Evolutionary conservation across 2,797 vertebrate species (phyloP).

Genomic region (Clarias laeviceps): DNA sequence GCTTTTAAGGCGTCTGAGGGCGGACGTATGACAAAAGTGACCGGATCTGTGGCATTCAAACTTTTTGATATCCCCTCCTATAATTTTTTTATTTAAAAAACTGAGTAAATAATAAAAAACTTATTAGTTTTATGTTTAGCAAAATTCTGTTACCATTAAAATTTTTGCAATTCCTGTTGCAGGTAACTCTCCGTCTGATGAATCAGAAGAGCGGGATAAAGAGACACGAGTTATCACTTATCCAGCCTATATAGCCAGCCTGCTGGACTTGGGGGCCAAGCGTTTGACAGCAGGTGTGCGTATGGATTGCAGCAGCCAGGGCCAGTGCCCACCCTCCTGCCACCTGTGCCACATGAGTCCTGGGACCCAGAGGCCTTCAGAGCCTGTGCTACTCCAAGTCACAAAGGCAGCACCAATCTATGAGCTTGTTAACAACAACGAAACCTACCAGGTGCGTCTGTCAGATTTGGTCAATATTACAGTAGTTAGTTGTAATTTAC

Average conservation of each 20-base stretch:
- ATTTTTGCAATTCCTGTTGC: conserved; percentile 28
- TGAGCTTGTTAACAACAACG: conserved; percentile 92
- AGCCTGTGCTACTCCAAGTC: conserved; percentile 92
- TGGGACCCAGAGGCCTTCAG: conserved; percentile 73
- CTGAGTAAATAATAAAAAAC: neutral
- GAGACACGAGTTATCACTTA: conserved; percentile 94
- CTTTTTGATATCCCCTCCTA: no score
- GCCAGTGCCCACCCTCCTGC: conserved; percentile 90
- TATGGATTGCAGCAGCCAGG: conserved; percentile 94
- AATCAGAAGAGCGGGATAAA: conserved; percentile 92
- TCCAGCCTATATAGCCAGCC: conserved; percentile 92
- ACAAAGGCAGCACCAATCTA: conserved; percentile 92
- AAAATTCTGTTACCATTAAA: neutral
- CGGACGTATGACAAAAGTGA: no score
- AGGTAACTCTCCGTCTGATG: conserved; percentile 96
- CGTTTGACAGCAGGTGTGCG: conserved; percentile 89
- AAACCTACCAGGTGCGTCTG: conserved; percentile 87
- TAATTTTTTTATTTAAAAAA: no score
- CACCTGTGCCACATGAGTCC: conserved; percentile 89
- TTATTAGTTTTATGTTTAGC: neutral
- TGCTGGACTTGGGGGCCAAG: conserved; percentile 91
- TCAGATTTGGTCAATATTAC: neutral
- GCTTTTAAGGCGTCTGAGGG: no score
- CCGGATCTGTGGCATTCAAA: no score
- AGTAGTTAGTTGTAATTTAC: neutral